Base-by-base conservation (phyloP, 2,888 invertebrate species). In the Altica lythri region DNA sequence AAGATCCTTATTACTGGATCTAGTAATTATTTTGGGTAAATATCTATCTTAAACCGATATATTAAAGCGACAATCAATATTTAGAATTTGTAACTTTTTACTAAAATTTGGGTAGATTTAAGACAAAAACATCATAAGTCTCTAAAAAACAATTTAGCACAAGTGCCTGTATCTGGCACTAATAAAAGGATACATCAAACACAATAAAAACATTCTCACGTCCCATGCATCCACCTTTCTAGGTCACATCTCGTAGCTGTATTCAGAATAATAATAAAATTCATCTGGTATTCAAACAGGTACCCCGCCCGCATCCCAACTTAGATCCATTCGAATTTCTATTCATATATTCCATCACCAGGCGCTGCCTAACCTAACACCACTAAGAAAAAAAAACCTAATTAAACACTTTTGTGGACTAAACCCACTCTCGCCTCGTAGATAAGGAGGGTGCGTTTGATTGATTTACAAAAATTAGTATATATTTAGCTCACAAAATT, bases 201-300 rank as follows among this genome's bases (percentile, higher is more conserved):
- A 30, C 40, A 40, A 49, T 40, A 49, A 40, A 49, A 49, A 40
- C 16, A 16, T 49, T 40, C 32, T 40, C 49, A 49, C 49, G 40
- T 49, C 4, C 32, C 14, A 17, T 37, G 25, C 16, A 9, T 30
- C 10, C 32, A 19, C 40, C 32, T 51, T 57, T 57, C 51, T 47
- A 34, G 48, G 53, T 48, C 46, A 48, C 38, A 46, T 45, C 37
- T 30, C 37, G 22, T 38, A 22, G 43, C 53, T 47, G 44, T 51
- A 47, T 54, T 47, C 44, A 22, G 48, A 51, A 45, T 52, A 44
- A 50, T 50, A 48, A 58, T 58, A 58, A 53, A 52, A 44, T 35
- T 46, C 42, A 50, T 51, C 44, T 55, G 32, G 55, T 58, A 55
- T 55, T 58, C 58, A 58, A 52, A 58, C 55, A 49, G 55, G 58